Evolutionary conservation across 2,888 invertebrate genomes (phyloP), one percentile per base, ranked within the genome.

Genomic region (Anodontia alba): DNA sequence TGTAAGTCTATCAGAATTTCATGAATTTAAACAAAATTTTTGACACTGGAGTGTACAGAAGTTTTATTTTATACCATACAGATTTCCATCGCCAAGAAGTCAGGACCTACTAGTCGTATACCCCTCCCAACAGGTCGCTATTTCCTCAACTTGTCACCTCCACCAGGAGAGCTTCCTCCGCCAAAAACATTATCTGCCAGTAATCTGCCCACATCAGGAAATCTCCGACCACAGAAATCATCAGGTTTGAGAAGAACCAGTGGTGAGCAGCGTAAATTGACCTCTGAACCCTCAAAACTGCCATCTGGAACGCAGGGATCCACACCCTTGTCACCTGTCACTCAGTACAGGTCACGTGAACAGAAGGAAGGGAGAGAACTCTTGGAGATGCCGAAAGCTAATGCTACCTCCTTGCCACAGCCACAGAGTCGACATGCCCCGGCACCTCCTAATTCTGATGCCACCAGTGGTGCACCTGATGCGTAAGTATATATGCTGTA

Each of bases 121-220:
- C 91, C 92, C 10, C 81, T 92, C 8, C 89, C 90, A 23, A 90
- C 91, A 49, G 89, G 89, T 62, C 84, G 80, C 7, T 89, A 91
- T 49, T 86, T 88, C 66, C 79, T 91, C 33, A 89, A 88, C 33
- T 83, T 90, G 62, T 83, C 83, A 7, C 82, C 85, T 17, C 78
- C 86, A 20, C 88, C 89, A 29, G 33, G 10, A 62, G 62, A 31
- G 20, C 33, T 33, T 1, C 62, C 26, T 3, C 33, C 86, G 3
- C 76, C 81, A 38, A 81, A 71, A 36, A 81, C 82, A 2, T 68
- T 80, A 31, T 71, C 72, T 49, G 26, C 71, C 31, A 72, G 76
- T 51, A 80, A 73, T 51, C 73, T 79, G 33, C 73, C 81, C 23
- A 72, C 71, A 38, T 20, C 71, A 29, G 75, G 76, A 46, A 80